These are phyloP conservation scores for Pegea sp. DNA, from an alignment of 23 tunicate genomes.

Conservation along the genomic window DNA sequence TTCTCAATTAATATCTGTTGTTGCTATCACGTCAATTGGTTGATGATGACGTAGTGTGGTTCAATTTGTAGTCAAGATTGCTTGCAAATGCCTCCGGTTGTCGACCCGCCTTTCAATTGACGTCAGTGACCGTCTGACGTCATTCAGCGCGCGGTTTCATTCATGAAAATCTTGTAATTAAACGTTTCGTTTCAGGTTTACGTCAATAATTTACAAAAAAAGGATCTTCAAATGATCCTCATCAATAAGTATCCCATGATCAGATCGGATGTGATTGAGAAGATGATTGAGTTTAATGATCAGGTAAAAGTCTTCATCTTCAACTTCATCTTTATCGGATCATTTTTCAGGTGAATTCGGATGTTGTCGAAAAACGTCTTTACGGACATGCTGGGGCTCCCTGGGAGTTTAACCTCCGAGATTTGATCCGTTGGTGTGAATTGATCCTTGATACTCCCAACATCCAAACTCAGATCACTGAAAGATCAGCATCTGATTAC, in stretches of 20 bases:
- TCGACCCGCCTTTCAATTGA: no score
- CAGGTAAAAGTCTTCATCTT: conserved; percentile 5
- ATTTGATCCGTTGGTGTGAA: conserved; percentile 73
- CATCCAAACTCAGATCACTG: not conserved
- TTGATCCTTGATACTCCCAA: conserved; percentile 11
- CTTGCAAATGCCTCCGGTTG: no score
- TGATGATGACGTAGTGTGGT: no score
- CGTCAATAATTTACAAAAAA: conserved; percentile 17
- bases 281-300: conserved; percentile 52
- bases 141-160: no score
- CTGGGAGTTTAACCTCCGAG: conserved; percentile 86
- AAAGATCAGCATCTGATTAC: conserved; percentile 4
- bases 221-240: conserved; percentile 22
- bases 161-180: not conserved
- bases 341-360: not conserved
- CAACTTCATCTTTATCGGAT: not conserved
- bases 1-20: no score
- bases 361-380: not conserved
- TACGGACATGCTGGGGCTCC: conserved; percentile 19
- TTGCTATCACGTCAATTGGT: no score
- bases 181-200: conserved; percentile 24
- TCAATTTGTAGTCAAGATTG: no score
- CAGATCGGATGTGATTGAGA: conserved; percentile 1
- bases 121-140: no score
- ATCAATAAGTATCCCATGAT: not conserved